phyloP scores from a whole-genome alignment of 2,797 vertebrate genomes.

The Sebastes paucispinis region DNA sequence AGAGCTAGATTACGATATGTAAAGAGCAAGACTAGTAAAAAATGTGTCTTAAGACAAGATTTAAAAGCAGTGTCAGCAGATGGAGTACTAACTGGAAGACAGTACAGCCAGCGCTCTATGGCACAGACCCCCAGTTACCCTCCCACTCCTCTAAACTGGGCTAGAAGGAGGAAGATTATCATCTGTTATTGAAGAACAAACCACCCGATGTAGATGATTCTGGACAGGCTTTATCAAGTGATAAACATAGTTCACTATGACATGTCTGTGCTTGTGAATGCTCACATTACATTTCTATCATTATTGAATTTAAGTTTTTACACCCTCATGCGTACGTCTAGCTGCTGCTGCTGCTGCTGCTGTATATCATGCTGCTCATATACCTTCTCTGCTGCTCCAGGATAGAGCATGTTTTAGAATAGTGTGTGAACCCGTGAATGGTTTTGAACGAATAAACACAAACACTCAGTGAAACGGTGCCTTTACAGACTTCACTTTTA shows the following conservation, averaged over 20 bases:
- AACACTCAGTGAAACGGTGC: not conserved
- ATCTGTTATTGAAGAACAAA: not conserved
- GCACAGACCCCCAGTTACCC: not conserved
- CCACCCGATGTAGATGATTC: not conserved
- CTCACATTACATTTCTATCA: constrained; percentile 2
- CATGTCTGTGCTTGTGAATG: constrained; percentile 17
- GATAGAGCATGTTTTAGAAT: not conserved
- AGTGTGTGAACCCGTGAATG: not conserved
- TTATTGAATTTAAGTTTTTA: not conserved
- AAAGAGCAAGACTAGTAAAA: too few relatives aligned
- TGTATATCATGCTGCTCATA: not conserved
- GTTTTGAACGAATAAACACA: not conserved
- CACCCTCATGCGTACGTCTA: not conserved
- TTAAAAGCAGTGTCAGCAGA: too few relatives aligned
- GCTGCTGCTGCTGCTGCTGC: not conserved
- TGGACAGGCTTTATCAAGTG: not conserved
- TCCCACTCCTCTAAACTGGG: not conserved
- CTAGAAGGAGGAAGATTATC: not conserved
- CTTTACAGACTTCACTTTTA: not conserved
- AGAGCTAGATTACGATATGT: too few relatives aligned
- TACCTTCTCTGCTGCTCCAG: not conserved
- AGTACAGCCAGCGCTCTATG: too few relatives aligned
- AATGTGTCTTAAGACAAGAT: too few relatives aligned
- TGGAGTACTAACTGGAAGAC: too few relatives aligned
- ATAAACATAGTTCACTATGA: not conserved